phyloP scores from a whole-genome alignment of 2,113 vertebrate genomes.

The Entelurus aequoreus region DNA sequence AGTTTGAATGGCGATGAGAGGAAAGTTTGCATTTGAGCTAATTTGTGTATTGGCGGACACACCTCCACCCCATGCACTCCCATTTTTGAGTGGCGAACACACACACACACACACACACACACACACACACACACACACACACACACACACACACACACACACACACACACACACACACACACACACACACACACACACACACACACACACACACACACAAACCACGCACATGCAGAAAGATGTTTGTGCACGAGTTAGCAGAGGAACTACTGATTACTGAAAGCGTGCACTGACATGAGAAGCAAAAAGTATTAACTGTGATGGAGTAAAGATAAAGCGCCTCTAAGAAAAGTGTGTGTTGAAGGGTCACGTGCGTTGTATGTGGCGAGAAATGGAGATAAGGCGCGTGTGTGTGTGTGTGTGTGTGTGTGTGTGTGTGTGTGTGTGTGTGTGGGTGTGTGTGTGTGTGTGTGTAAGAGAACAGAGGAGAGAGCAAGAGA shows the following conservation, averaged over 20 bases:
- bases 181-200: neutral
- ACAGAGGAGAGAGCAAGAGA: constrained; percentile 62
- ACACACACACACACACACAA: too few species aligned
- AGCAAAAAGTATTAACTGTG: constrained; percentile 49
- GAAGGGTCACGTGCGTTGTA: constrained; percentile 68
- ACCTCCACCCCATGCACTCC: constrained; percentile 45
- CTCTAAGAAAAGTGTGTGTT: constrained; percentile 69
- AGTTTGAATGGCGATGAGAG: constrained; percentile 59
- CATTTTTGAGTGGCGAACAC: constrained; percentile 21
- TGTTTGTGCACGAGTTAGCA: constrained; percentile 9
- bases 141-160: too few species aligned
- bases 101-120: constrained; percentile 4
- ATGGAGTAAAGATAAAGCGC: constrained; percentile 57
- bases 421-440: constrained; percentile 47
- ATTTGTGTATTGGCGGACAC: constrained; percentile 49
- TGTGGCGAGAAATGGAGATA: constrained; percentile 67
- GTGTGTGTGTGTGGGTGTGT: constrained; percentile 49
- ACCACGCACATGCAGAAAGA: neutral
- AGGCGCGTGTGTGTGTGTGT: constrained; percentile 42
- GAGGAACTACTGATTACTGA: constrained; percentile 39
- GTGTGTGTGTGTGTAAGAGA: constrained; percentile 49
- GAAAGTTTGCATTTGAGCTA: constrained; percentile 54
- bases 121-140: too few species aligned
- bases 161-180: too few species aligned
- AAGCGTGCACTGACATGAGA: constrained; percentile 24